These are phyloP conservation scores for Brachionus plicatilis DNA, from an alignment of 1,140 invertebrate genomes.

Conservation along the genomic window DNA sequence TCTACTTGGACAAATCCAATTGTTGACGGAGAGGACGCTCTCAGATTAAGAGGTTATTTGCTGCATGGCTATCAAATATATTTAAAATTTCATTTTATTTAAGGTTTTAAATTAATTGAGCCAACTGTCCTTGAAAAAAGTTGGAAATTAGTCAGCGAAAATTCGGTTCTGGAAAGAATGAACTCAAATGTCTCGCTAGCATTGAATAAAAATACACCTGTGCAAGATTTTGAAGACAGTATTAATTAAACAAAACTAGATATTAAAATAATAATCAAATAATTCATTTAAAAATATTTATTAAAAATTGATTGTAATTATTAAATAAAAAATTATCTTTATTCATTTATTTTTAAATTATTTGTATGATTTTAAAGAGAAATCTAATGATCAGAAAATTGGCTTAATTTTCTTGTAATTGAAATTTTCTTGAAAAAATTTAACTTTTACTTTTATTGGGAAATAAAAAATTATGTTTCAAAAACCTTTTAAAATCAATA, in stretches of 20 bases:
- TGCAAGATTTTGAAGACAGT: background rate
- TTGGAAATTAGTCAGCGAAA: constrained; percentile 3
- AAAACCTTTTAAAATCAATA: no score
- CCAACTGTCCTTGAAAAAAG: background rate
- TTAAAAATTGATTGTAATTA: background rate
- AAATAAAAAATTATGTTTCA: no score
- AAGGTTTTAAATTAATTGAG: constrained; percentile 20
- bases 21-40: constrained; percentile 52
- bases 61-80: no score
- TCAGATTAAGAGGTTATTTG: constrained; percentile 48
- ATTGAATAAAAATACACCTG: constrained; percentile 26
- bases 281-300: background rate
- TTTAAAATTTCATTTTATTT: background rate
- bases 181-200: background rate
- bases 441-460: no score
- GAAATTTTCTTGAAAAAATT: no score
- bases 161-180: background rate
- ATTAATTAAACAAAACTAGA: background rate
- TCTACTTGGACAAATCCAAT: constrained; percentile 55
- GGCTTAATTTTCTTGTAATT: no score
- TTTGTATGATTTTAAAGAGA: no score
- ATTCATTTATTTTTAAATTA: background rate
- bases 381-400: no score
- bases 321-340: background rate
- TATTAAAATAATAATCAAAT: background rate